A percentile compares a stretch with the other conserved stretches of the same genome.
Conservation (phyloP, 2,888 invertebrate genomes). For the Schizotus pectinicornis region DNA sequence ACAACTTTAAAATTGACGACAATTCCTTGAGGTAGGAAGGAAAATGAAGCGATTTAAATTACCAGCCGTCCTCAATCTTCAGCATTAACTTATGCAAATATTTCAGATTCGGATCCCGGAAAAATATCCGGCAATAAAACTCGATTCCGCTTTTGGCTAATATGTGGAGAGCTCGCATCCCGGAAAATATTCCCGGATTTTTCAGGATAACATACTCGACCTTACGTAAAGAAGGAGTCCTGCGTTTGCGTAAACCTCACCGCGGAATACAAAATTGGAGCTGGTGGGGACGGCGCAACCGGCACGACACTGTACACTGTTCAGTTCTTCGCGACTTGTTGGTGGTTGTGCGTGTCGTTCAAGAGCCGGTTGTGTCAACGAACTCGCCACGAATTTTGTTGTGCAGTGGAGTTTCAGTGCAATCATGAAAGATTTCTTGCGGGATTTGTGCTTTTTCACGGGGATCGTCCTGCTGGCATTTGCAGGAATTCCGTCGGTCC, state of each 20-base stretch:
- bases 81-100: neutral
- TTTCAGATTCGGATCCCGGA: too few species aligned
- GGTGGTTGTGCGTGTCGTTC: neutral
- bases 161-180: neutral
- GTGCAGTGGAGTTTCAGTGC: constrained; percentile 3
- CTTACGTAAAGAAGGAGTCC: neutral
- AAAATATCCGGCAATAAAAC: neutral
- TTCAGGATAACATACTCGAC: constrained; percentile 6
- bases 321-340: constrained; percentile 3
- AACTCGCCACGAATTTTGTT: constrained; percentile 6
- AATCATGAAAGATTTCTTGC: neutral
- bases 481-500: constrained; percentile 1
- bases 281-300: constrained; percentile 4
- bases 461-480: neutral
- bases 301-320: neutral
- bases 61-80: neutral
- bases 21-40: too few species aligned
- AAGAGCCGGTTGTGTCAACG: constrained; percentile 11
- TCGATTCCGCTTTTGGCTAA: neutral
- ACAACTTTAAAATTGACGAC: too few species aligned
- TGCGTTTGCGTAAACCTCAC: constrained; percentile 9
- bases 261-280: constrained; percentile 1
- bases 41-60: neutral
- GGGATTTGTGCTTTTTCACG: neutral
- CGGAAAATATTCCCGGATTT: constrained; percentile 10